A percentile compares a stretch with the other conserved stretches of the same genome.
phyloP scores from a whole-genome alignment of 2,888 invertebrate genomes.

The Drosophila mulleri region DNA sequence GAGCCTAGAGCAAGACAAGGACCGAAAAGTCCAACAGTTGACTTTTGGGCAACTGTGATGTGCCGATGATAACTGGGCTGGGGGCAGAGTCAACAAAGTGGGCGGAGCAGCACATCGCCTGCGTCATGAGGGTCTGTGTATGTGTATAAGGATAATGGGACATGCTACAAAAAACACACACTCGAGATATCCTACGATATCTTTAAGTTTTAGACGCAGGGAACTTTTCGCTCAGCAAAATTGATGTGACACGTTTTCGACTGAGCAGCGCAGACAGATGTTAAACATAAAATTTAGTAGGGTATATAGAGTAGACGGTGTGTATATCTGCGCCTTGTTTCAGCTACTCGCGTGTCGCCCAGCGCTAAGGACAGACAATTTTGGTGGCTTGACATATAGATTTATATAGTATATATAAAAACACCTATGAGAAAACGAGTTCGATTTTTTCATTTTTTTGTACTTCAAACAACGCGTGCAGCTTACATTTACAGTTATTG shows the following conservation, averaged over 20 bases:
- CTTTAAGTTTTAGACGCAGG: conserved; percentile 75
- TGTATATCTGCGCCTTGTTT: conserved; percentile 51
- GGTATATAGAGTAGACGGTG: conserved; percentile 22
- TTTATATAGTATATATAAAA: conserved; percentile 23
- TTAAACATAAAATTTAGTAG: conserved; percentile 27
- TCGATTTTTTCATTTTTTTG: conserved; percentile 11
- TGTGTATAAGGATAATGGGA: conserved; percentile 1
- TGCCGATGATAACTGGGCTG: conserved; percentile 42
- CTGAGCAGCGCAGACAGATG: conserved; percentile 62
- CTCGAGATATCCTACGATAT: conserved; percentile 11
- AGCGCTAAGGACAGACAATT: conserved; percentile 82
- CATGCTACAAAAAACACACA: conserved; percentile 54
- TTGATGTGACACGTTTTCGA: conserved; percentile 85
- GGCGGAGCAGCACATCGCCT: conserved; percentile 79
- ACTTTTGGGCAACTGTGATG: conserved; percentile 75
- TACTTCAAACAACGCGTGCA: conserved; percentile 59
- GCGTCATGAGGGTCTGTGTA: conserved; percentile 54
- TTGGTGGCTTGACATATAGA: conserved; percentile 43
- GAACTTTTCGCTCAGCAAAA: conserved; percentile 86
- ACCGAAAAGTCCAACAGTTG: conserved; percentile 85
- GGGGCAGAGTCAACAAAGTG: not conserved
- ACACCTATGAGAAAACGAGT: conserved; percentile 57
- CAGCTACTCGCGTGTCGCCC: conserved; percentile 85
- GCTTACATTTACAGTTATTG: conserved; percentile 42
- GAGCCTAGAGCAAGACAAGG: conserved; percentile 81